Base-by-base conservation (phyloP, 1,140 invertebrate genomes). In the Saccostrea echinata region DNA sequence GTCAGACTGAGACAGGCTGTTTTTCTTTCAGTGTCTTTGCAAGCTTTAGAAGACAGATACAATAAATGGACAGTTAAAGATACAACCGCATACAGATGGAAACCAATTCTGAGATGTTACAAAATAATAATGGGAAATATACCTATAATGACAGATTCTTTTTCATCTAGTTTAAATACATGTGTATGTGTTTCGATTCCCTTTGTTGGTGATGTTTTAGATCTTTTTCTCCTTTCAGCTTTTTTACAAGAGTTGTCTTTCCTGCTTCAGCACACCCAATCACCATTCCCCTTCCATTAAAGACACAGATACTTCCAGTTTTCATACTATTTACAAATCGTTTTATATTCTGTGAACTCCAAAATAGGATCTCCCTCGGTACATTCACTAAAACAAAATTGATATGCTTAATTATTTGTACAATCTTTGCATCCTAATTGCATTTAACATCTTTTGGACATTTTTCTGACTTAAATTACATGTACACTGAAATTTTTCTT, bases 181-280 rank as follows among this genome's bases (percentile, higher is more conserved):
- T 71, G 68, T 0, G 68, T 30, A 30, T 71, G 68, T 13, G 30
- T 71, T 33, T 71, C 68, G 0, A 71, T 71, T 71, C 68, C 68
- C 0, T 18, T 33, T 71, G 68, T 71, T 12, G 68, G 30, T 33
- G 24, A 13, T 3, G 68, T 71, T 30, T 3, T 16, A 71, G 68
- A 71, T 71, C 27, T 18, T 71, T 71, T 71, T 71, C 68, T 71
- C 27, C 27, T 71, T 71, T 71, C 12, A 71, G 27, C 27, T 71
- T 71, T 35, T 71, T 71, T 4, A 71, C 68, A 30, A 71, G 68
- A 33, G 68, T 71, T 71, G 68, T 71, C 30, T 71, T 71, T 30
- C 68, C 68, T 71, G 68, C 68, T 71, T 71, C 68, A 30, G 68
- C 68, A 13, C 68, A 71, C 13, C 68, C 68, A 30, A 71, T 18